Base-by-base conservation (phyloP, 1,140 invertebrate species). In the Temnothorax curvispinosus region DNA sequence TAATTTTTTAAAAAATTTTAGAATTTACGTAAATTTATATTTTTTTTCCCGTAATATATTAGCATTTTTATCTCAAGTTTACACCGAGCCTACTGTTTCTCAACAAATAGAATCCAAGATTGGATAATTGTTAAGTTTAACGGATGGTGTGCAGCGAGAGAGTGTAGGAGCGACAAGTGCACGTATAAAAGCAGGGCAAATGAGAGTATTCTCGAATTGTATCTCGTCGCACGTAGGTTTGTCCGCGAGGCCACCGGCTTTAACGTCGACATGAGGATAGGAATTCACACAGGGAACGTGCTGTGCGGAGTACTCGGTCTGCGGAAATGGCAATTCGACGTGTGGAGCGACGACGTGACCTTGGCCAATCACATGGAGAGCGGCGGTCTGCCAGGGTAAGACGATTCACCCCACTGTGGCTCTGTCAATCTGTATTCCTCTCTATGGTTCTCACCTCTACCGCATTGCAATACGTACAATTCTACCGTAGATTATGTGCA, bases 291-390 rank as follows among this genome's bases (percentile, higher is more conserved):
- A 6, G 98, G 98, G 85, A 98, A 98, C 92, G 99, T 99, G 32
- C 96, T 99, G 8, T 99, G 98, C 92, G 99, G 99, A 5, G 98
- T 99, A n/a, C 96, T 99, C 65, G 99, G 99, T 2, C 96, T 99
- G 8, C 96, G 98, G 72, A 99, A 99, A 95, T 99, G 99, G 99
- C 99, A 99, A 96, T 99, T 98, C 95, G 99, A 99, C 95, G 98
- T 99, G 54, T 99, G 99, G 98, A 99, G 98, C 90, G 98, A 99
- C 96, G 99, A 99, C 95, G 99, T 99, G 92, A 99, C 98, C 27
- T 96, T 99, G 6, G 99, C 99, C 69, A 99, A 99, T 96, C 98
- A 99, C 92, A 99, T 99, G 99, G 99, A 99, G 95, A 98, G 98
- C 60, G 98, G 98, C 18, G 99, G 99, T 72, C 96, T 99, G 67